Evolutionary conservation across 2,797 vertebrate genomes (phyloP), one percentile per base, ranked within the genome.

Genomic region (Limosa lapponica): DNA sequence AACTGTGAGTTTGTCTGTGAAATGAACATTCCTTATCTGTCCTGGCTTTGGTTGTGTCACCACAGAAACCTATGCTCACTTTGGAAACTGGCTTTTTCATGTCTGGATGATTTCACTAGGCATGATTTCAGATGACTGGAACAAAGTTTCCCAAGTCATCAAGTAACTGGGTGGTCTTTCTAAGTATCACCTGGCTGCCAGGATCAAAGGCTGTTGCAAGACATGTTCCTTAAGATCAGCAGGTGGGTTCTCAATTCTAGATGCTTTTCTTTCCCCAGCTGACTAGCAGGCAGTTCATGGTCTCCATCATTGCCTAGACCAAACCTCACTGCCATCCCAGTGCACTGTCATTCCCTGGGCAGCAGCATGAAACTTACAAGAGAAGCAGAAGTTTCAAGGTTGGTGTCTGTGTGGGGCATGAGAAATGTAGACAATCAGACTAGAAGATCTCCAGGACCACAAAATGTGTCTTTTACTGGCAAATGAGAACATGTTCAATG

Each of bases 351-450:
- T 78, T 59, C 37, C 10, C 25, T 13, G 6, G 32, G 6, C 12
- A 58, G 10, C 10, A 74, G 17, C 0, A 0, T 28, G 18, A 39
- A 10, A 48, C 43, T 77, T 87, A 16, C 32, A 80, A 73, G n/a
- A 69, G 16, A 7, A 54, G 13, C 5, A 90, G 39, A 78, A 39
- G 3, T 71, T 72, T 73, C 44, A 77, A 20, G 8, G 8, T 32
- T 58, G 10, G 1, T 22, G 22, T 36, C 28, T 79, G 16, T 13
- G 12, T 61, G 1, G 2, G 15, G 24, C 27, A 34, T 41, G 22
- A 82, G n/a, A 51, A 77, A 85, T 7, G 16, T 25, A 74, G 25
- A 10, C 17, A 61, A 10, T 70, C 17, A 43, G 36, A 8, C 52
- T 64, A 59, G 16, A 79, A 75, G 59, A 27, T 44, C 11, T 78